Evolutionary conservation across 2,797 vertebrate species (phyloP).

Genomic region (Rhabdomys pumilio): DNA sequence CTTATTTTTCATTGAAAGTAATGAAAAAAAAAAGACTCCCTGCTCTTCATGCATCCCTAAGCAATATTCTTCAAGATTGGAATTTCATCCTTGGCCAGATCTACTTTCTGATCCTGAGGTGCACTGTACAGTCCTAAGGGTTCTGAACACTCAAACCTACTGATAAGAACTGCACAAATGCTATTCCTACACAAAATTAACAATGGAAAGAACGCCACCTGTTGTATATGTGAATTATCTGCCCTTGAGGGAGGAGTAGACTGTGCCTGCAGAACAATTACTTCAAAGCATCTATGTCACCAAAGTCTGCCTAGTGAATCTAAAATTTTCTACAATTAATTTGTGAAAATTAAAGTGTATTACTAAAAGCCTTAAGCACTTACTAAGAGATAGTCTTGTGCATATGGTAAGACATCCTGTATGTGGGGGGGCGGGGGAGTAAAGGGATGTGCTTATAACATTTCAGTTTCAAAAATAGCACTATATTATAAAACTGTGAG

Average conservation of each 20-base stretch:
- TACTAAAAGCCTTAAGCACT: constrained; percentile 15
- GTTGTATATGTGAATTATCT: neutral
- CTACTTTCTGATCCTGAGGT: neutral
- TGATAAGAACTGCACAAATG: neutral
- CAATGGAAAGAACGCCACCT: neutral
- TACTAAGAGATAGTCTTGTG: neutral
- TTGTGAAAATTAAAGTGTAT: neutral
- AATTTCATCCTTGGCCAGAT: neutral
- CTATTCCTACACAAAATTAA: constrained; percentile 29
- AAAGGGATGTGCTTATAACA: neutral
- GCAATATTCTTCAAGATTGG: neutral
- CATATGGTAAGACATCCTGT: neutral
- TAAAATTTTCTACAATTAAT: constrained; percentile 8
- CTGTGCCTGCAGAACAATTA: neutral
- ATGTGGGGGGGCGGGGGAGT: fast-evolving
- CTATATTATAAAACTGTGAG: neutral
- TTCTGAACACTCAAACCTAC: neutral
- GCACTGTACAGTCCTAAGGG: neutral
- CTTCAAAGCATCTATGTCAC: neutral
- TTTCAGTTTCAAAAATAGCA: neutral
- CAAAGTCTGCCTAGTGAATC: neutral
- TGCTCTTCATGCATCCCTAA: neutral
- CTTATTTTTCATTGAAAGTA: constrained; percentile 40
- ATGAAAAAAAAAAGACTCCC: constrained; percentile 40
- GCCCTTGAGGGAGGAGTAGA: neutral